Conservation (phyloP, 2,888 invertebrate genomes). For the Criorhina ranunculi region DNA sequence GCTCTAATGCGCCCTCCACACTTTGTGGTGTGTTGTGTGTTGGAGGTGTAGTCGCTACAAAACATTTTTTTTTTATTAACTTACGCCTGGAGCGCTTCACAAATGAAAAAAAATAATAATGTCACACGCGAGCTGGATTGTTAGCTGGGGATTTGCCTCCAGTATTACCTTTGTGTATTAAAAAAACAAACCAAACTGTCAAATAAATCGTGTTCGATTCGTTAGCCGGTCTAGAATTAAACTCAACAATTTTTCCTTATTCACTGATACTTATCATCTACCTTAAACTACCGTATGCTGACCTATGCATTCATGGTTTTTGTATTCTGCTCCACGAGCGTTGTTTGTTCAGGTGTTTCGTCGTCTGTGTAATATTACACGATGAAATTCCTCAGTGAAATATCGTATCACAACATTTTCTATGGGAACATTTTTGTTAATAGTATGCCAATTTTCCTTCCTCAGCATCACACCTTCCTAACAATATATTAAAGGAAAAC, state of each 20-base stretch:
- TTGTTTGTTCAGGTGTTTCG: conserved; percentile 17
- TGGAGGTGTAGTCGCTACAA: too few relatives aligned
- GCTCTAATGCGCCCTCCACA: too few relatives aligned
- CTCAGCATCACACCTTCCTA: conserved; percentile 7
- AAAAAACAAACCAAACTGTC: neutral
- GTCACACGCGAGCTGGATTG: neutral
- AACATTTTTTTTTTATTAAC: too few relatives aligned
- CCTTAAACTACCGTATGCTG: too few relatives aligned
- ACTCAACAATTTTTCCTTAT: neutral
- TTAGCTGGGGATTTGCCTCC: neutral
- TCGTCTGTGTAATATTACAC: conserved; percentile 7
- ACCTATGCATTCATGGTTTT: neutral
- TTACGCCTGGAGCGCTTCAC: too few relatives aligned
- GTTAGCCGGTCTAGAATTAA: neutral
- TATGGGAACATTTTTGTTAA: conserved; percentile 11
- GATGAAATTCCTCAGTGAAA: conserved; percentile 19
- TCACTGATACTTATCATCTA: neutral
- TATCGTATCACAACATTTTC: conserved; percentile 15
- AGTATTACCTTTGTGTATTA: neutral
- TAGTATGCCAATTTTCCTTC: conserved; percentile 10
- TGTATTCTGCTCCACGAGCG: conserved; percentile 1
- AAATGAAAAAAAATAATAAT: neutral
- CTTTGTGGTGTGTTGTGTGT: too few relatives aligned
- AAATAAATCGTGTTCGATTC: neutral
- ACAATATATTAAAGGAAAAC: too few relatives aligned